Evolutionary conservation across 2,797 vertebrate species (phyloP), one percentile per base, ranked within the genome.

Genomic region (Antrozous pallidus): DNA sequence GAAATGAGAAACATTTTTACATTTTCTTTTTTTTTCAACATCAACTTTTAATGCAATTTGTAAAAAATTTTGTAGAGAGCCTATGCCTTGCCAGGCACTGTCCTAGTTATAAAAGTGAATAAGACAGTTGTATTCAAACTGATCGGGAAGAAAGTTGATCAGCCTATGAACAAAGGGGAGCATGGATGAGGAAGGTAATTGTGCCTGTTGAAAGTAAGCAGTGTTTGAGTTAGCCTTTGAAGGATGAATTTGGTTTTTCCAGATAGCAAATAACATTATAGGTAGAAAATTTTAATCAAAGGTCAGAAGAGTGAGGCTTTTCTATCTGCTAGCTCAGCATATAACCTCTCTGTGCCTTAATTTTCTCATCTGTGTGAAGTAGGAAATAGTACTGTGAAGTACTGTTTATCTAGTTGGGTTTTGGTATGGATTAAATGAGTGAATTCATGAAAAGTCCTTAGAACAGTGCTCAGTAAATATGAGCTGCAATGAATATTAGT

Each of bases 81-180:
- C 88, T 84, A 38, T 22, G 8, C 86, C 82, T 95, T 96, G 90
- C 94, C 95, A 94, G 96, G 81, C 70, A 95, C 92, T 96, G 80
- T 97, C 65, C 90, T 96, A 88, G 91, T 95, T 88, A 91, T 73
- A 88, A 92, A 73, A 69, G 77, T 73, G n/a, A 75, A 5, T 94
- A 80, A 94, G 54, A 47, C 24, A 71, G 13, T 33, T 94, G 0
- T 89, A 77, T 24, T 93, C 4, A 93, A 9, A 47, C 8, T 70
- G 40, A 0, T 40, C 91, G 88, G 77, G 75, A 91, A 73, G 58
- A 42, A 17, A 75, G 8, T 22, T 80, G 56, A 36, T 56, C 28
- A 47, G 75, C 73, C 40, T 80, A 1, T 63, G 80, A 40, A 87
- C 40, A 70, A 14, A 51, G 1, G 22, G 38, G 38, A 89, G 4